phyloP scores from a whole-genome alignment of 2,888 invertebrate species.

The Melangyna quadrimaculata region DNA sequence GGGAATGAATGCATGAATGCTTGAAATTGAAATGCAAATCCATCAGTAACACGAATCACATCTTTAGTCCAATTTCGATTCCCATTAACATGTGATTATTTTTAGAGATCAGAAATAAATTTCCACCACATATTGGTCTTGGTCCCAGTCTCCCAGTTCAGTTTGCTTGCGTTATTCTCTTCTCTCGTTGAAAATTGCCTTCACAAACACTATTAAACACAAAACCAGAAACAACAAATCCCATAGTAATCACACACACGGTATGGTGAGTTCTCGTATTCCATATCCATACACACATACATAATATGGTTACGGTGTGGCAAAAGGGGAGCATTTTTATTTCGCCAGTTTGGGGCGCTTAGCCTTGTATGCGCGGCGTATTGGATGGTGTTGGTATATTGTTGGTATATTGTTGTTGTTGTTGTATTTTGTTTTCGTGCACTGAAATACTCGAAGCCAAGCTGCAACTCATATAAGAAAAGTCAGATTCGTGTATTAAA shows the following conservation, averaged over 20 bases:
- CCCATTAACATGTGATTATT: constrained; percentile 63
- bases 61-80: constrained; percentile 17
- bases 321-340: background rate
- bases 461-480: constrained; percentile 23
- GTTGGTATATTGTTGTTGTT: constrained; percentile 4
- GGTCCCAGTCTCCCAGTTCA: background rate
- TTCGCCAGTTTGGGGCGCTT: constrained; percentile 5
- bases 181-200: background rate
- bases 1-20: constrained; percentile 17
- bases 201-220: constrained; percentile 3
- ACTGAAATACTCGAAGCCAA: constrained; percentile 20
- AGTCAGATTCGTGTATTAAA: constrained; percentile 23
- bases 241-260: background rate
- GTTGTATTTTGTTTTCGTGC: constrained; percentile 27
- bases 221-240: background rate
- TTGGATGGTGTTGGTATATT: constrained; percentile 2
- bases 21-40: constrained; percentile 43
- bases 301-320: background rate
- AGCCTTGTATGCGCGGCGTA: constrained; percentile 47
- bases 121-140: constrained; percentile 17
- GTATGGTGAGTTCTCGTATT: constrained; percentile 47
- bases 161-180: constrained; percentile 11
- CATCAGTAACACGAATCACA: constrained; percentile 49
- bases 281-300: background rate
- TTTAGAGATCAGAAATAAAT: constrained; percentile 62